These are phyloP conservation scores for Drosophila paranaensis DNA, from an alignment of 2,888 invertebrate species.

Conservation along the genomic window DNA sequence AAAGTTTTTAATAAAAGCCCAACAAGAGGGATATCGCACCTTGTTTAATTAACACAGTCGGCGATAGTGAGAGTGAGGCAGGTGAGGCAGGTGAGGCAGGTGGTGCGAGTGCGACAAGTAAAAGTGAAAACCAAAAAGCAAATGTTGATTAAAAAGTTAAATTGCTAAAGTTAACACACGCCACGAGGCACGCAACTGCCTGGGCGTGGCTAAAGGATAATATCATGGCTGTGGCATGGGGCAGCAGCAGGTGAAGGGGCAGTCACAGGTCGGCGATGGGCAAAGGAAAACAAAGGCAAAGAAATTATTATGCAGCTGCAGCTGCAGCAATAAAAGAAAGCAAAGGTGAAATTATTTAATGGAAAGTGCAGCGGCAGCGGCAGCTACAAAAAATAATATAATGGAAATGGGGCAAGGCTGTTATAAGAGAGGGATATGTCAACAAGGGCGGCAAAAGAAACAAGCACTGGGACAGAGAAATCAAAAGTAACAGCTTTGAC, in stretches of 20 bases:
- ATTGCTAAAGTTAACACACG: conserved; percentile 76
- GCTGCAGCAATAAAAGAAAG: conserved; percentile 60
- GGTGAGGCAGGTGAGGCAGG: conserved; percentile 8
- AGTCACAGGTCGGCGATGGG: conserved; percentile 16
- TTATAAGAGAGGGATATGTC: not conserved
- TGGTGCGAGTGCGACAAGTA: conserved; percentile 49
- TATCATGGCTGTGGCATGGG: not conserved
- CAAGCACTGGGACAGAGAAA: conserved; percentile 18
- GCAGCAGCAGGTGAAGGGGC: not conserved
- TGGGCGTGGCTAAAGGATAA: conserved; percentile 20
- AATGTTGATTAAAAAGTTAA: conserved; percentile 80
- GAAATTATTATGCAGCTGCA: conserved; percentile 71
- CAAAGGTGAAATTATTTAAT: conserved; percentile 68
- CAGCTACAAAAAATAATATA: conserved; percentile 14
- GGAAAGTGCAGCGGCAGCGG: conserved; percentile 49
- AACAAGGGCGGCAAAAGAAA: conserved; percentile 9
- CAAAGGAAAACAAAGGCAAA: conserved; percentile 39
- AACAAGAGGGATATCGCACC: conserved; percentile 62
- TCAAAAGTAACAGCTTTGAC: conserved; percentile 35
- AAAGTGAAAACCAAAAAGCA: conserved; percentile 78
- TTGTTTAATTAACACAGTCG: conserved; percentile 65
- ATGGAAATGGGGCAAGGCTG: conserved; percentile 24
- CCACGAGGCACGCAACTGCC: conserved; percentile 34
- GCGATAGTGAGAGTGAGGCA: conserved; percentile 16
- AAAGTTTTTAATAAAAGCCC: conserved; percentile 62